Conservation (phyloP, 2,113 vertebrate species). For the Spheniscus mendiculus region DNA sequence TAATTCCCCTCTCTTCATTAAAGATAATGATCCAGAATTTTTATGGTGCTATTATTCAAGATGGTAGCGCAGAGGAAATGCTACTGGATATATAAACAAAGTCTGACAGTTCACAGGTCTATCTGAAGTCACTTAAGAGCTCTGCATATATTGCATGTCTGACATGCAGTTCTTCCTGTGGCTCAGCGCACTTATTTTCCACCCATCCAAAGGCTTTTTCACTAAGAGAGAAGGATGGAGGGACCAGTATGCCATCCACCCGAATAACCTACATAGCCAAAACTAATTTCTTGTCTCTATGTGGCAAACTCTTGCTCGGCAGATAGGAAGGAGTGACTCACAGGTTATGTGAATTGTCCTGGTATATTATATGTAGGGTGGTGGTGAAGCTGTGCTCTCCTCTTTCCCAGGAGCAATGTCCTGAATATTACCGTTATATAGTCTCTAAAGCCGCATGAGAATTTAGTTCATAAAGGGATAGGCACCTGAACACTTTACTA, state of each 20-base stretch:
- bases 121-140: neutral
- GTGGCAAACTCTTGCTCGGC: rapidly evolving
- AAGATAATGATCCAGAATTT: neutral
- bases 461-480: neutral
- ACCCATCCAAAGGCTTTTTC: neutral
- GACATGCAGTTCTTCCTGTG: neutral
- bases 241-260: neutral
- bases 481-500: neutral
- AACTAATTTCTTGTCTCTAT: neutral
- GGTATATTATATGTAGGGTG: neutral
- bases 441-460: neutral
- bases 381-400: neutral
- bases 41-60: neutral
- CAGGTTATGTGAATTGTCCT: neutral
- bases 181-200: neutral
- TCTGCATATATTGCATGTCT: rapidly evolving
- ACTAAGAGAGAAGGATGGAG: neutral
- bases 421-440: neutral
- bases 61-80: neutral
- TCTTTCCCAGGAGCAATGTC: neutral
- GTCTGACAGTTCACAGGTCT: neutral
- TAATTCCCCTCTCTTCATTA: neutral
- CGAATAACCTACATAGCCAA: neutral
- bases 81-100: neutral
- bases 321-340: neutral